Base-by-base conservation (phyloP, 2,797 vertebrate species). In the Todus mexicanus region DNA sequence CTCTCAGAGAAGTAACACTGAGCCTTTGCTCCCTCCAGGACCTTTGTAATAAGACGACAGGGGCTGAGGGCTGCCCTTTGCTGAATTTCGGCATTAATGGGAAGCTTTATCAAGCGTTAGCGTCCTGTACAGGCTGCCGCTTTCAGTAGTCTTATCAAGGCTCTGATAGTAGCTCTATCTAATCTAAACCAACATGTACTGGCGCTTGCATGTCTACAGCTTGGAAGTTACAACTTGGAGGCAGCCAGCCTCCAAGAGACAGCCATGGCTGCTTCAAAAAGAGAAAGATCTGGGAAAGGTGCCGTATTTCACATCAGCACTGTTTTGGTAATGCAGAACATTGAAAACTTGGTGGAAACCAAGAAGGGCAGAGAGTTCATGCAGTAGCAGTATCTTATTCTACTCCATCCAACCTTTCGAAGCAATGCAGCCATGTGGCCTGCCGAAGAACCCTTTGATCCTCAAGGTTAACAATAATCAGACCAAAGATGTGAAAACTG, bases 101-200 rank as follows among this genome's bases (percentile, higher is more conserved):
- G 50, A 76, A 63, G 29, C 33, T 81, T 92, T 90, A 88, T 93
- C 73, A 72, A 79, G 63, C 23, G 33, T 70, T 50, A 86, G 47
- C 1, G 5, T 66, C 75, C 51, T 70, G 26, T 42, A 57, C n/a
- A 77, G 78, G 47, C 63, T 20, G 7, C 57, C 3, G 4, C 53
- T 87, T 82, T 82, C 5, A 3, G 31, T 48, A 42, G 29, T 43
- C 26, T 90, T 87, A 92, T 90, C 89, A 13, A 29, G 37, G 56
- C 40, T 57, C 33, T 82, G 87, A 94, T 95, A 94, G 29, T 72
- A 63, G 42, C 54, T n/a, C 19, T 80, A 94, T 95, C 96, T 95
- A 94, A 96, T 95, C 92, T 94, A 69, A 89, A 60, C 15, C 23
- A 69, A 3, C 31, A 29, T 5, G 59, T 85, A 72, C 69, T 40